phyloP scores from a whole-genome alignment of 2,113 vertebrate species.

The Cyrtonyx montezumae region DNA sequence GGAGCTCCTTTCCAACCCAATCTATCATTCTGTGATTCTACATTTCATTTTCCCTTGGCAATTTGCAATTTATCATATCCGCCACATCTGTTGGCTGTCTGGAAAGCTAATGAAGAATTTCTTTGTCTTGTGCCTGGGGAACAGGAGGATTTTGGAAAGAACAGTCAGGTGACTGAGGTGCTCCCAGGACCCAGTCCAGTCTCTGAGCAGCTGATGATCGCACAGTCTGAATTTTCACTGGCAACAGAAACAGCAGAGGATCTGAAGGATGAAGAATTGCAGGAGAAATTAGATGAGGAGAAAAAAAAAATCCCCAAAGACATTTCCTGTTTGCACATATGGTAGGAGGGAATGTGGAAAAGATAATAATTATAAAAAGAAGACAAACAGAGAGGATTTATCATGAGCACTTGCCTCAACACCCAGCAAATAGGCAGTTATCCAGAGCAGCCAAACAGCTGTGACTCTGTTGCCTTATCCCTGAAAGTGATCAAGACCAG shows the following conservation, averaged over 20 bases:
- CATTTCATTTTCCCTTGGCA: neutral
- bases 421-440: neutral
- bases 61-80: neutral
- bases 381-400: neutral
- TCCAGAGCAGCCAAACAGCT: neutral
- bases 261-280: neutral
- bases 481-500: too few relatives aligned
- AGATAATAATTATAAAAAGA: rapidly evolving
- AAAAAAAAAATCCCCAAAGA: neutral
- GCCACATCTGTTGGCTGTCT: neutral
- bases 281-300: neutral
- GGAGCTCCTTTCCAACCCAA: too few relatives aligned
- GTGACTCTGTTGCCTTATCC: neutral
- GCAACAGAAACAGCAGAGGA: neutral
- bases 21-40: too few relatives aligned
- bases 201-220: neutral
- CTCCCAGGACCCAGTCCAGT: neutral
- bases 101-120: neutral
- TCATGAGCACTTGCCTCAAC: neutral
- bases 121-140: neutral
- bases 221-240: neutral
- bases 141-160: slow-evolving; percentile 7
- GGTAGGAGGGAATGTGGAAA: neutral
- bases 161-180: neutral
- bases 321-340: neutral